Conservation (phyloP, 2,888 invertebrate genomes). For the Agrypnus murinus region DNA sequence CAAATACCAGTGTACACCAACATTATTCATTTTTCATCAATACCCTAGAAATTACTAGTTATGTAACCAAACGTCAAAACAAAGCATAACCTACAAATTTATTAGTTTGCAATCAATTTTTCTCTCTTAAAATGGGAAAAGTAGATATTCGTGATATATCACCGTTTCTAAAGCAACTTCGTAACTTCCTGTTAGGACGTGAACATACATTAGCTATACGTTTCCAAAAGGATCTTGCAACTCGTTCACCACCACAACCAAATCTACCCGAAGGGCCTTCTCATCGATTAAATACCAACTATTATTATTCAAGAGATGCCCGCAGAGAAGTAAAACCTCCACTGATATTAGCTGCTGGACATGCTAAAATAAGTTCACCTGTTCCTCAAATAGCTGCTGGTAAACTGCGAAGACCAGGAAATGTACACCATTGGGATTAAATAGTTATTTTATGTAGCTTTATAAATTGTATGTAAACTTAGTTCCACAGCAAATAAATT, state of each 20-base stretch:
- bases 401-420: slow-evolving; percentile 76
- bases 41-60: no score
- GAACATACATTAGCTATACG: slow-evolving; percentile 74
- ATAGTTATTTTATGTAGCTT: slow-evolving; percentile 19
- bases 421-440: slow-evolving; percentile 75
- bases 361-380: slow-evolving; percentile 69
- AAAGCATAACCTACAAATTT: slow-evolving; percentile 27
- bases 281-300: slow-evolving; percentile 86
- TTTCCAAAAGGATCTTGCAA: slow-evolving; percentile 79
- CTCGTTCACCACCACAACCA: slow-evolving; percentile 89
- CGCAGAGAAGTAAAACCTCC: slow-evolving; percentile 86
- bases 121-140: slow-evolving; percentile 46
- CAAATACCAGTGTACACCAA: no score
- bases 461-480: background rate
- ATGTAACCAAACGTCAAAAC: slow-evolving; percentile 22
- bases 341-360: slow-evolving; percentile 71
- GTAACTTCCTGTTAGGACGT: slow-evolving; percentile 82
- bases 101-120: background rate
- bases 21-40: no score
- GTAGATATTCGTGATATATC: slow-evolving; percentile 77
- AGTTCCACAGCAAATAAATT: background rate
- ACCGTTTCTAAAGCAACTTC: slow-evolving; percentile 76
- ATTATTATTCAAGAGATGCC: slow-evolving; percentile 89
- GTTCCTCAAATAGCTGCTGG: slow-evolving; percentile 64
- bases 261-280: slow-evolving; percentile 87